Evolutionary conservation across 2,888 invertebrate genomes (phyloP).

Genomic region (Drosophila borealis): DNA sequence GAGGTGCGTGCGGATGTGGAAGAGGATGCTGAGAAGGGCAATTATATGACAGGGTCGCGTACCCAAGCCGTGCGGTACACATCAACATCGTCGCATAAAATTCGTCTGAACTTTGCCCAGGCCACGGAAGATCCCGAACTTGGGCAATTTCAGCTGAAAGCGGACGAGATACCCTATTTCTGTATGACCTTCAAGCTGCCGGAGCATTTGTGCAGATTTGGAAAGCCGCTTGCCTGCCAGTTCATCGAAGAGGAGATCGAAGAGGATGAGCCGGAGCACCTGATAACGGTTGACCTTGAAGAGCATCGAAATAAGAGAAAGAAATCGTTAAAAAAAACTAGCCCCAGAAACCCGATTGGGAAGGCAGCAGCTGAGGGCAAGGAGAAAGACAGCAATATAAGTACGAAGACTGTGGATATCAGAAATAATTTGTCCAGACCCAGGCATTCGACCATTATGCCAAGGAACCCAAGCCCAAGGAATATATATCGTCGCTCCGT

Average conservation of each 20-base stretch:
- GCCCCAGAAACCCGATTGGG: neutral
- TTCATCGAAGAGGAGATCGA: slow-evolving; percentile 69
- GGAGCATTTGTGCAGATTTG: slow-evolving; percentile 72
- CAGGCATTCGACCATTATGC: neutral
- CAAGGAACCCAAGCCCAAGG: neutral
- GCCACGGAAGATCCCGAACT: neutral
- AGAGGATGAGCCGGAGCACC: neutral
- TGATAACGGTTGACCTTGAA: neutral
- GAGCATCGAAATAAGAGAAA: neutral
- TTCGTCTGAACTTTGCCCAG: neutral
- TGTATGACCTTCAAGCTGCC: slow-evolving; percentile 73
- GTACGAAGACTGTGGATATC: neutral
- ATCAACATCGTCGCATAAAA: neutral
- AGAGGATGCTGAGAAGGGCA: neutral
- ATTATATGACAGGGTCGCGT: too few relatives aligned
- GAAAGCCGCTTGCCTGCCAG: slow-evolving; percentile 77
- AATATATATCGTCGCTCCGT: slow-evolving; percentile 43
- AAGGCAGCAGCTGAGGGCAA: neutral
- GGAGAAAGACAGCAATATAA: too few relatives aligned
- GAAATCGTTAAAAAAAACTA: neutral
- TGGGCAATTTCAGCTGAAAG: slow-evolving; percentile 14
- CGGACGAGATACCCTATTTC: slow-evolving; percentile 64
- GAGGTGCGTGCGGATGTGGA: slow-evolving; percentile 21
- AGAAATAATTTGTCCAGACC: neutral
- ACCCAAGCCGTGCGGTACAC: neutral